Evolutionary conservation across 92 coral and sea anemone species (phyloP).

Genomic region (Phenganax marumi): DNA sequence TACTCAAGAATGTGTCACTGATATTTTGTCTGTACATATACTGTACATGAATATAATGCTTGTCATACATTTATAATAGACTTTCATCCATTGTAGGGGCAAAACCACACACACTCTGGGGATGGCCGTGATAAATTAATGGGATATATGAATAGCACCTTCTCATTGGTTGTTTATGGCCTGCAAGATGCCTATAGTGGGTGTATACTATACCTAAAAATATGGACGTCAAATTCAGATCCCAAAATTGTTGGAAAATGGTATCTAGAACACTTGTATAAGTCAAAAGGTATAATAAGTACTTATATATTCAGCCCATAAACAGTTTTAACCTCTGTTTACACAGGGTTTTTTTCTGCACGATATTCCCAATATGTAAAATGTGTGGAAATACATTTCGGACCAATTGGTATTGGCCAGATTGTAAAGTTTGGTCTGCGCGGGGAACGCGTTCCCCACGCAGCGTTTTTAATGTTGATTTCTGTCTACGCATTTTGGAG

Average conservation of each 20-base stretch:
- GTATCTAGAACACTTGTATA: too few relatives aligned
- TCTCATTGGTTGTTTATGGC: background rate
- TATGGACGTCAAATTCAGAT: too few relatives aligned
- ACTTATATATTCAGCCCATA: background rate
- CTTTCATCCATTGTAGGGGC: background rate
- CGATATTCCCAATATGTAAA: too few relatives aligned
- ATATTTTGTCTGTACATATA: background rate
- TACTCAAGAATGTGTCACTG: background rate
- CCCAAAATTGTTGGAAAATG: too few relatives aligned
- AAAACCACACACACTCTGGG: slow-evolving; percentile 3
- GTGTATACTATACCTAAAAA: background rate
- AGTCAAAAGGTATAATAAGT: too few relatives aligned
- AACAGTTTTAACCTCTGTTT: background rate
- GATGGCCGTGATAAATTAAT: slow-evolving; percentile 8
- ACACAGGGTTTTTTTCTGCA: background rate
- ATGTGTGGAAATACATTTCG: too few relatives aligned
- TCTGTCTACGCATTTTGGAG: too few relatives aligned
- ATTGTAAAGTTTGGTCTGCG: too few relatives aligned
- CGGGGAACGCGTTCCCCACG: too few relatives aligned
- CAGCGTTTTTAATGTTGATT: too few relatives aligned
- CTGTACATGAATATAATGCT: background rate
- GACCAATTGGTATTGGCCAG: too few relatives aligned
- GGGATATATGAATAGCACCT: slow-evolving; percentile 17
- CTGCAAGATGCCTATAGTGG: background rate
- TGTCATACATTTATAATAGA: background rate